These are phyloP conservation scores for Otocyon megalotis DNA, from an alignment of 2,113 vertebrate genomes.

Conservation along the genomic window DNA sequence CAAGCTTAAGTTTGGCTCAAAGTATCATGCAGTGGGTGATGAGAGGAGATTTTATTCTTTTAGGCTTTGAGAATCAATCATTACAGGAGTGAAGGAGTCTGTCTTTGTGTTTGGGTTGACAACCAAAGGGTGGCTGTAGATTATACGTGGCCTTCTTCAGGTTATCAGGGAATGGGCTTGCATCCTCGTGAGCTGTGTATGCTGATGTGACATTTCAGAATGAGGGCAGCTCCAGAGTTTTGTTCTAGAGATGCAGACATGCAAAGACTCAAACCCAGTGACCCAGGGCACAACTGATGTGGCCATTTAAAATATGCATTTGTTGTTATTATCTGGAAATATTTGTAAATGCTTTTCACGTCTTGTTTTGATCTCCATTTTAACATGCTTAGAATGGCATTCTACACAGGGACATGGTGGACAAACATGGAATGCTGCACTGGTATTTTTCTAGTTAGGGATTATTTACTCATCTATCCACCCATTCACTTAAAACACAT, in stretches of 20 bases:
- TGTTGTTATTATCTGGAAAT: neutral
- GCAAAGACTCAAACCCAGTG: neutral
- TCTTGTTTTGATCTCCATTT: neutral
- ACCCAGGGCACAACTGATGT: neutral
- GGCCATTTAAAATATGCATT: neutral
- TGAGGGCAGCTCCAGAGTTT: neutral
- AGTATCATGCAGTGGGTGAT: neutral
- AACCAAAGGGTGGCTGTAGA: neutral
- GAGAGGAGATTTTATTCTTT: neutral
- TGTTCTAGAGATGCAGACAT: neutral
- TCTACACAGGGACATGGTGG: neutral
- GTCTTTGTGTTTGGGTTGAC: neutral
- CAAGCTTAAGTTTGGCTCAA: neutral
- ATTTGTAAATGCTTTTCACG: neutral
- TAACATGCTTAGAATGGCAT: neutral
- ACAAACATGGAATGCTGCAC: neutral
- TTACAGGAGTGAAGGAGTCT: neutral
- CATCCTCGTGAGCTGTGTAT: slow-evolving; percentile 25
- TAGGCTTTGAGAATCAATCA: neutral
- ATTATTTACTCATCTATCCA: neutral
- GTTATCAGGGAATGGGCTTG: neutral
- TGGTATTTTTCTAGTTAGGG: neutral
- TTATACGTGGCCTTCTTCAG: neutral
- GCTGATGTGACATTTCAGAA: neutral
- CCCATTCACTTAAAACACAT: neutral